A percentile compares a stretch with the other conserved stretches of the same genome.
These are phyloP conservation scores for Alloplasta piceator DNA, from an alignment of 2,888 invertebrate species.

Conservation along the genomic window DNA sequence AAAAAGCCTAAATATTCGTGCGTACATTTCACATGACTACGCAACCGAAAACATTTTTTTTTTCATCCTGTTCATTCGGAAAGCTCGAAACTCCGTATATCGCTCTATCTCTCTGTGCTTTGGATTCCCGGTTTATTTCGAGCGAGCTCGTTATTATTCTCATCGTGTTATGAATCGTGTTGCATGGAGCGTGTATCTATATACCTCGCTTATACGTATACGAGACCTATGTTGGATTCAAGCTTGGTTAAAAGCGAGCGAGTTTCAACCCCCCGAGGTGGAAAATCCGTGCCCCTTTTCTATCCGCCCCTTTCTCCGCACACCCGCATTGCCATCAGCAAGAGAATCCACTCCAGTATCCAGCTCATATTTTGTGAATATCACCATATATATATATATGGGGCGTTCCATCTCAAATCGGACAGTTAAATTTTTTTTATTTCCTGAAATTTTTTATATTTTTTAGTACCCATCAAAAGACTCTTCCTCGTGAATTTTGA, in stretches of 20 bases:
- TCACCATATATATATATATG: no score
- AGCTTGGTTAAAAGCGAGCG: background rate
- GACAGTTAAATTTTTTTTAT: no score
- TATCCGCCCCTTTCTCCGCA: constrained; percentile 18
- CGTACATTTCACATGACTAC: background rate
- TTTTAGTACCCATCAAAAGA: no score
- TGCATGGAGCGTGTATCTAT: constrained; percentile 14
- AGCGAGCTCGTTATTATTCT: constrained; percentile 46
- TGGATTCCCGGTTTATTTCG: constrained; percentile 43
- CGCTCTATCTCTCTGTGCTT: constrained; percentile 4
- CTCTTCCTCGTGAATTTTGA: no score
- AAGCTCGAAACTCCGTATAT: background rate
- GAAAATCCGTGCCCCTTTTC: constrained; percentile 35
- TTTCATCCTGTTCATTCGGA: background rate
- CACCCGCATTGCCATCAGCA: constrained; percentile 26
- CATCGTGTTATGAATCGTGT: constrained; percentile 47
- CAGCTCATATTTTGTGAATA: constrained; percentile 33
- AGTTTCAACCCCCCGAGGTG: constrained; percentile 35
- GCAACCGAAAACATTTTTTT: background rate
- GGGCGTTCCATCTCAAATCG: no score
- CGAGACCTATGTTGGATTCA: background rate
- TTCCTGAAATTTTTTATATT: no score
- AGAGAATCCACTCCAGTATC: constrained; percentile 38
- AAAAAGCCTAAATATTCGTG: constrained; percentile 1
- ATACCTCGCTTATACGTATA: constrained; percentile 1